These are phyloP conservation scores for Ceryle rudis DNA, from an alignment of 2,797 vertebrate species.

Conservation along the genomic window DNA sequence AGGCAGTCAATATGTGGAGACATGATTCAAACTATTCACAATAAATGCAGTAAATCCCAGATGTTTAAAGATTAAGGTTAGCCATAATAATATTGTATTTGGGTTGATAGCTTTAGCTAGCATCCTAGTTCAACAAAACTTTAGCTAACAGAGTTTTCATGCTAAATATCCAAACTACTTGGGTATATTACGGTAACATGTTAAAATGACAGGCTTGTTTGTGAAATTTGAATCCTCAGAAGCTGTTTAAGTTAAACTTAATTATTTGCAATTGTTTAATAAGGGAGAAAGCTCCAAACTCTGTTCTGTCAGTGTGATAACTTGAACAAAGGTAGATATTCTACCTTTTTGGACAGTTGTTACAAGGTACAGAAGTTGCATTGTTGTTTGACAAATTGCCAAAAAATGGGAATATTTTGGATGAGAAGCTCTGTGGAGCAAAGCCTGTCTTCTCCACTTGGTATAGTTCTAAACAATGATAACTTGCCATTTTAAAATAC, in stretches of 20 bases:
- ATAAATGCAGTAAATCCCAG: neutral
- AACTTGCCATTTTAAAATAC: conserved; percentile 17
- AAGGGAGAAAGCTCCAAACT: neutral
- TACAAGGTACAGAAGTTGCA: neutral
- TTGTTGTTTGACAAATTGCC: neutral
- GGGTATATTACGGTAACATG: neutral
- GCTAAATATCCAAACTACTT: neutral
- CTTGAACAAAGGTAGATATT: neutral
- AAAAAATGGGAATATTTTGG: neutral
- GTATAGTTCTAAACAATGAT: conserved; percentile 18
- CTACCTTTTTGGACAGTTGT: neutral
- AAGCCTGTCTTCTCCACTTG: neutral
- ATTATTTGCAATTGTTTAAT: neutral
- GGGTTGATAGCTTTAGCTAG: neutral
- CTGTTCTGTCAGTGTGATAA: neutral
- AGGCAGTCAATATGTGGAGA: neutral
- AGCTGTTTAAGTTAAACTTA: neutral
- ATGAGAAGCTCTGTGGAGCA: neutral
- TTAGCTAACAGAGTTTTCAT: neutral
- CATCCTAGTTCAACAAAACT: neutral
- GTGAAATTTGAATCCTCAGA: neutral
- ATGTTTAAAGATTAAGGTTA: neutral
- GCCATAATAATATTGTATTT: neutral
- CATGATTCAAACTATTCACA: neutral
- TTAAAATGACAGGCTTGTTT: neutral